These are phyloP conservation scores for Trileptium ribeirensis DNA, from an alignment of 2,888 invertebrate species.

Conservation along the genomic window DNA sequence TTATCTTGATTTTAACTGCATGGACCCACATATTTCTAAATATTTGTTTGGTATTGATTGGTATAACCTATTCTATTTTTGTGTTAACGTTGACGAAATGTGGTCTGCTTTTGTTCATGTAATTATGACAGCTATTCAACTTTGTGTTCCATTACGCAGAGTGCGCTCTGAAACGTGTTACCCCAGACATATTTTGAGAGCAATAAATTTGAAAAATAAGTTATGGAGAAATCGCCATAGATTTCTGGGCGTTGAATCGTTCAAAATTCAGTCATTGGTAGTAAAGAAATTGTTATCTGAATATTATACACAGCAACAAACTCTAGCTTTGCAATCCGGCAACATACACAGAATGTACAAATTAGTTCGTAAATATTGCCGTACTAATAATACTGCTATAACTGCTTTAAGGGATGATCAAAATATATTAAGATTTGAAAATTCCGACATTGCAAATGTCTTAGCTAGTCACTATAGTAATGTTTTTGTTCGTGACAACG, in stretches of 20 bases:
- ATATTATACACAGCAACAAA: no score
- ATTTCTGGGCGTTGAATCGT: neutral
- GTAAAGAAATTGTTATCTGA: no score
- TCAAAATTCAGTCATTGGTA: neutral
- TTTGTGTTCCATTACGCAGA: constrained; percentile 10
- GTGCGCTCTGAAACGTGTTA: neutral
- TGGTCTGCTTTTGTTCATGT: constrained; percentile 7
- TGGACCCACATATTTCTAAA: neutral
- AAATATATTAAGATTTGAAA: no score
- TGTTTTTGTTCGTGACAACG: no score
- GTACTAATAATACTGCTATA: no score
- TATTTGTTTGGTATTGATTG: constrained; percentile 10
- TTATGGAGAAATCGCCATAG: neutral
- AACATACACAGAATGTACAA: no score
- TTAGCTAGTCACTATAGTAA: no score
- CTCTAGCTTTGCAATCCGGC: no score
- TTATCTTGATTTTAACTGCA: neutral
- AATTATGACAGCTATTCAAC: constrained; percentile 4
- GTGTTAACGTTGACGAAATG: constrained; percentile 8
- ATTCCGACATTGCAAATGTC: no score
- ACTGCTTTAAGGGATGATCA: no score
- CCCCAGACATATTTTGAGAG: neutral
- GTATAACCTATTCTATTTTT: neutral
- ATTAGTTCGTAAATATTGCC: no score
- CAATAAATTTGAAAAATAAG: neutral